A percentile compares a stretch with the other conserved stretches of the same genome.
These are phyloP conservation scores for Echinometra lucunter DNA, from an alignment of 53 echinoderm and acorn worm species.

Conservation along the genomic window DNA sequence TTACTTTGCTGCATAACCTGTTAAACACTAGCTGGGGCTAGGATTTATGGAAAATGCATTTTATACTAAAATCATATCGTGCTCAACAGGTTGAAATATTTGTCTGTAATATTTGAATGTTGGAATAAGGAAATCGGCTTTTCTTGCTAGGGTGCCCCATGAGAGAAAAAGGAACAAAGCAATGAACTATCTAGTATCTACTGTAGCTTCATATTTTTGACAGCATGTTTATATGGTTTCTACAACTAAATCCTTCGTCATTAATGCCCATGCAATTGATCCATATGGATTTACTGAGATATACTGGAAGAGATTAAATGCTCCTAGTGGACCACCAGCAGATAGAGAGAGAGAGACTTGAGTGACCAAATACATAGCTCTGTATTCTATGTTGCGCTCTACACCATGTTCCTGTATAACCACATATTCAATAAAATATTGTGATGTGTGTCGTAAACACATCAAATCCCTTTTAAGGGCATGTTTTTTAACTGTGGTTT, in stretches of 20 bases:
- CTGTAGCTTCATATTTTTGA: too few species aligned
- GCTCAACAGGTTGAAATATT: too few species aligned
- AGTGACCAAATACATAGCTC: not conserved
- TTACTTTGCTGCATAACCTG: too few species aligned
- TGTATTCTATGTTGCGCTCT: not conserved
- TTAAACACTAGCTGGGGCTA: too few species aligned
- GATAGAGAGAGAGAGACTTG: not conserved
- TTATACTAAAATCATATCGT: too few species aligned
- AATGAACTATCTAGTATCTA: too few species aligned
- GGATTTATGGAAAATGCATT: too few species aligned
- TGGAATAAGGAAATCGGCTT: too few species aligned
- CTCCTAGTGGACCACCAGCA: not conserved
- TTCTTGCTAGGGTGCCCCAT: too few species aligned
- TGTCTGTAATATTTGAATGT: too few species aligned
- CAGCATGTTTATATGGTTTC: too few species aligned
- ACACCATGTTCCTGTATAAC: not conserved
- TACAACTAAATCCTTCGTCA: not conserved
- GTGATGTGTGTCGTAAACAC: not conserved
- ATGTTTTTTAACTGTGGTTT: not conserved
- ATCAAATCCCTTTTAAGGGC: not conserved
- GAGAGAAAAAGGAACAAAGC: too few species aligned
- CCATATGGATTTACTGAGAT: not conserved
- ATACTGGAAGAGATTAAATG: slow-evolving; percentile 1
- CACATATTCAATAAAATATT: not conserved
- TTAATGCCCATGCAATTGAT: not conserved